These are phyloP conservation scores for Merodon equestris DNA, from an alignment of 2,888 invertebrate species.

Conservation along the genomic window DNA sequence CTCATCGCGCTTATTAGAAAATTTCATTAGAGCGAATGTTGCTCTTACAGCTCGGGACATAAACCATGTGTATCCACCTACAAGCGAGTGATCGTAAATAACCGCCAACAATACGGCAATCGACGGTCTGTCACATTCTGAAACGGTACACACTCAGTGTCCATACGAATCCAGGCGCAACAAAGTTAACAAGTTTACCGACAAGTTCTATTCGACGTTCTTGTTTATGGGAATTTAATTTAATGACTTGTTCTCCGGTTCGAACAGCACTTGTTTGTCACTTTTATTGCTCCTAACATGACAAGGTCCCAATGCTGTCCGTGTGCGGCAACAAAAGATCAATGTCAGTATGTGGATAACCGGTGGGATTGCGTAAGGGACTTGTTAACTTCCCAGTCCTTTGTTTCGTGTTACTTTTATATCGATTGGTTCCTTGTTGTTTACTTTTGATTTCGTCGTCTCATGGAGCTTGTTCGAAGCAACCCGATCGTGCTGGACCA, in stretches of 20 bases:
- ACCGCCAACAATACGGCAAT: constrained; percentile 11
- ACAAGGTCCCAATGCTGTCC: constrained; percentile 51
- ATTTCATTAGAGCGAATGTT: constrained; percentile 11
- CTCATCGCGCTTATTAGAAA: constrained; percentile 3
- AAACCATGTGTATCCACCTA: neutral
- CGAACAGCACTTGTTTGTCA: constrained; percentile 60
- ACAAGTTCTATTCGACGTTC: constrained; percentile 20
- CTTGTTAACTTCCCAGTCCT: constrained; percentile 29
- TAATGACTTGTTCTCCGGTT: constrained; percentile 53
- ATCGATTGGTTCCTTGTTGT: too few relatives aligned
- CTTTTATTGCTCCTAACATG: constrained; percentile 63
- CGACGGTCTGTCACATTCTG: constrained; percentile 4
- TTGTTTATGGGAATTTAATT: constrained; percentile 62
- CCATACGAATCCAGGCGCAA: constrained; percentile 5
- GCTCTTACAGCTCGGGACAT: too few relatives aligned
- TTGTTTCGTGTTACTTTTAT: constrained; percentile 52
- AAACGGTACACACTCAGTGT: constrained; percentile 26
- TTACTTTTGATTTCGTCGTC: constrained; percentile 1
- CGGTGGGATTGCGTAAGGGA: constrained; percentile 41
- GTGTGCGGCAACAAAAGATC: constrained; percentile 56
- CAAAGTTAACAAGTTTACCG: neutral
- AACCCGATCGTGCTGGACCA: constrained; percentile 29
- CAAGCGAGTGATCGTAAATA: constrained; percentile 29
- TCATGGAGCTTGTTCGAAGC: constrained; percentile 19
- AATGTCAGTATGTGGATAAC: constrained; percentile 42